These are phyloP conservation scores for Epistrophe grossulariae DNA, from an alignment of 2,888 invertebrate genomes.

Conservation along the genomic window DNA sequence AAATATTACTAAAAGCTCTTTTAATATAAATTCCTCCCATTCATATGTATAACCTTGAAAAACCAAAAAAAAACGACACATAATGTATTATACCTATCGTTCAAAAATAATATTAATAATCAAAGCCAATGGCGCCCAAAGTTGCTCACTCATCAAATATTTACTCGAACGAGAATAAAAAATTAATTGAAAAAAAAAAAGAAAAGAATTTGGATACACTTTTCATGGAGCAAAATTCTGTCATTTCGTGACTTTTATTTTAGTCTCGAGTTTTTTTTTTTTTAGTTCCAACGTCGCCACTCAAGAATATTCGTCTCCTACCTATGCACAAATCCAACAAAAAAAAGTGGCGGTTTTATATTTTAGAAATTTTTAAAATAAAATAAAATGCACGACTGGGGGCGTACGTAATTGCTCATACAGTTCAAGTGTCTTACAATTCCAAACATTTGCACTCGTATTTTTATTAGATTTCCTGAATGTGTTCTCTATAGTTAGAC, in stretches of 20 bases:
- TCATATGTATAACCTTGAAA: conserved; percentile 13
- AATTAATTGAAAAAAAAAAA: not conserved
- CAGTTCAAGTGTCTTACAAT: too few relatives aligned
- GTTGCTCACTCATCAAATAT: conserved; percentile 16
- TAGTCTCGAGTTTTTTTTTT: not conserved
- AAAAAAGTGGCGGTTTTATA: not conserved
- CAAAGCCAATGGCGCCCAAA: conserved; percentile 11
- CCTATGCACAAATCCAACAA: not conserved
- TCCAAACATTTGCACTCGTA: too few relatives aligned
- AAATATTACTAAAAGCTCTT: conserved; percentile 4
- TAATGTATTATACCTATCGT: not conserved
- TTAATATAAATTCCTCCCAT: not conserved
- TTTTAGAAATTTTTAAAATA: not conserved
- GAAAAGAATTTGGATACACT: not conserved
- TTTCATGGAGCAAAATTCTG: not conserved
- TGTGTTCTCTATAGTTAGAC: too few relatives aligned
- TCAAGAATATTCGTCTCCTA: not conserved
- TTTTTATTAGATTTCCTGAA: too few relatives aligned
- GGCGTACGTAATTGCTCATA: not conserved
- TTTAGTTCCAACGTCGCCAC: not conserved
- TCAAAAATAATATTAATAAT: conserved; percentile 5
- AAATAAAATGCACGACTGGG: not conserved
- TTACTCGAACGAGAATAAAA: not conserved
- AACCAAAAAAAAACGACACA: not conserved
- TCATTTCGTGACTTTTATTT: not conserved